Conservation (phyloP, 2,113 vertebrate genomes). For the Podiceps cristatus region DNA sequence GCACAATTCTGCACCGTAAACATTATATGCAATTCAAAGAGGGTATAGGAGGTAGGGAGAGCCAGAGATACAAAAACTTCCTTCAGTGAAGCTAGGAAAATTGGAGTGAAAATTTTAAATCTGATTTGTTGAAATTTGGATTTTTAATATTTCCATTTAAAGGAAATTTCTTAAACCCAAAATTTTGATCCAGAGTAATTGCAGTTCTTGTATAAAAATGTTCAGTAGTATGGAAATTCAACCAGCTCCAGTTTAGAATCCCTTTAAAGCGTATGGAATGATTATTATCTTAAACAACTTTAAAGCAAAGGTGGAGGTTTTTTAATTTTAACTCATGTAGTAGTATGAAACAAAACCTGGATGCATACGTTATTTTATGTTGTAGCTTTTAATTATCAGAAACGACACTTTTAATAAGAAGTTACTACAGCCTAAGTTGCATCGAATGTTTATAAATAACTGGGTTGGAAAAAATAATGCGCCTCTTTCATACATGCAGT, state of each 20-base stretch:
- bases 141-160: background rate
- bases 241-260: background rate
- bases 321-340: background rate
- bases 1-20: background rate
- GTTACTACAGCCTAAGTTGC: background rate
- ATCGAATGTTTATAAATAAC: background rate
- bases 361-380: background rate
- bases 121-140: background rate
- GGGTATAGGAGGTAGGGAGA: background rate
- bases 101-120: background rate
- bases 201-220: background rate
- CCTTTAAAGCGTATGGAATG: background rate
- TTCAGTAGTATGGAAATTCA: background rate
- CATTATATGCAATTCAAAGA: background rate
- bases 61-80: background rate
- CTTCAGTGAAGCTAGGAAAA: background rate
- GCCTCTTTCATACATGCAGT: background rate
- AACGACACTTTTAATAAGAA: background rate
- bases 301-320: background rate
- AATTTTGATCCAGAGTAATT: background rate
- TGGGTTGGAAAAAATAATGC: background rate
- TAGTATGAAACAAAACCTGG: background rate
- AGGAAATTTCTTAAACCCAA: background rate
- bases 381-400: background rate
- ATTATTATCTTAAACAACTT: background rate